Base-by-base conservation (phyloP, 1,140 invertebrate species). In the Drosophila lacertosa region DNA sequence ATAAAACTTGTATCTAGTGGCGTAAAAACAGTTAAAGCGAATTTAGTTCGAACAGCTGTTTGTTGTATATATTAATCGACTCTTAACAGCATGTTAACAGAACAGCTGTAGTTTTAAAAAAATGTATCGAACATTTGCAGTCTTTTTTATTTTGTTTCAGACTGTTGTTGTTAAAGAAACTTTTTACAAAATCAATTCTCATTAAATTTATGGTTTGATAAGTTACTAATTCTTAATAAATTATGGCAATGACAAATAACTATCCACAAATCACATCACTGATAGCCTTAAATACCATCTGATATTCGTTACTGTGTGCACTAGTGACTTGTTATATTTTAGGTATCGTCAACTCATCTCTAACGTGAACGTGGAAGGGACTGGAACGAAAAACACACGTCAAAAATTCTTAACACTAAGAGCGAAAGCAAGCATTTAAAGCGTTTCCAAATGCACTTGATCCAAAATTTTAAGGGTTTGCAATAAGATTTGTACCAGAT, bases 381-480 rank as follows among this genome's bases (percentile, higher is more conserved):
- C 71, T 70, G 60, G 69, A 72, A 73, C 39, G 64, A 63, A 72
- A 79, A 73, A 73, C 40, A 89, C 77, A 90, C 82, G 77, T 90
- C 88, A 81, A 81, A 89, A 77, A 66, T 70, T 68, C 20, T 37
- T 55, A 54, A 51, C 29, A 42, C 62, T 26, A 45, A 44, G 24
- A 40, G 24, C 55, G 32, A 47, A 59, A 37, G 40, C 45, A 63
- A 73, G 37, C 42, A 50, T 57, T 62, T 50, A 55, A 48, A 48
- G 15, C 42, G 15, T 45, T 60, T 54, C 5, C 39, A 60, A 54
- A 62, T 68, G 57, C 50, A 69, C 24, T 55, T 62, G 10, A 26
- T 18, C 13, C 45, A 48, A 69, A 62, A 50, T 62, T 69, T 9
- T 15, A 55, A 47, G 45, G 26, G 48, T 63, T 37, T 60, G 22